These are phyloP conservation scores for Hipposideros larvatus DNA, from an alignment of 2,797 vertebrate species.

Conservation along the genomic window DNA sequence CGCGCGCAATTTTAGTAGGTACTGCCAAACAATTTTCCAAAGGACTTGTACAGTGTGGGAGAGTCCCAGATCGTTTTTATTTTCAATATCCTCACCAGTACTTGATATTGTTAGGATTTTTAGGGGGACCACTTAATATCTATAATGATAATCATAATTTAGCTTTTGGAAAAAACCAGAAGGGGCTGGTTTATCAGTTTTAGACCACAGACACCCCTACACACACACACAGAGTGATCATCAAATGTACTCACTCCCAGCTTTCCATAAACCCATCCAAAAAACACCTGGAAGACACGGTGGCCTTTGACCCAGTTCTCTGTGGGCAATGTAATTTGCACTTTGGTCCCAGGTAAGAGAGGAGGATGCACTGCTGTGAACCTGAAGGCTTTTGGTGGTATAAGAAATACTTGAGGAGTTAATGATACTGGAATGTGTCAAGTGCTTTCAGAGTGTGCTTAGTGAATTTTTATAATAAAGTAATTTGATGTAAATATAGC, in stretches of 20 bases:
- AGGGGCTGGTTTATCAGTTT: not conserved
- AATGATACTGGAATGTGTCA: not conserved
- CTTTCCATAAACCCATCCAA: not conserved
- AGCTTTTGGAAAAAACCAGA: conserved; percentile 19
- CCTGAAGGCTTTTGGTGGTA: not conserved
- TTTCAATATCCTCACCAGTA: not conserved
- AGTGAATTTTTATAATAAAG: conserved; percentile 53
- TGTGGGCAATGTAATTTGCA: not conserved
- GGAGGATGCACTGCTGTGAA: not conserved
- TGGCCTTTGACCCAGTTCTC: not conserved
- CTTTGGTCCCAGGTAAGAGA: not conserved
- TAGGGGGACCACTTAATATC: not conserved
- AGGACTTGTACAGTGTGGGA: not conserved
- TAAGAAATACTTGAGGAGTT: conserved; percentile 34
- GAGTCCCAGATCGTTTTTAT: not conserved
- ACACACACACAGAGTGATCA: not conserved
- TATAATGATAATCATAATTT: conserved; percentile 13
- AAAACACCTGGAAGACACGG: not conserved
- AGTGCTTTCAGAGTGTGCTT: not conserved
- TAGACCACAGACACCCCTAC: not conserved
- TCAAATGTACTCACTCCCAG: not conserved
- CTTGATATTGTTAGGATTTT: not conserved
- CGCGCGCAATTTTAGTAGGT: not conserved
- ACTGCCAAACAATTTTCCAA: not conserved
- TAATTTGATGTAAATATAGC: conserved; percentile 30